These are phyloP conservation scores for Semaprochilodus insignis DNA, from an alignment of 2,797 vertebrate species.

Conservation along the genomic window DNA sequence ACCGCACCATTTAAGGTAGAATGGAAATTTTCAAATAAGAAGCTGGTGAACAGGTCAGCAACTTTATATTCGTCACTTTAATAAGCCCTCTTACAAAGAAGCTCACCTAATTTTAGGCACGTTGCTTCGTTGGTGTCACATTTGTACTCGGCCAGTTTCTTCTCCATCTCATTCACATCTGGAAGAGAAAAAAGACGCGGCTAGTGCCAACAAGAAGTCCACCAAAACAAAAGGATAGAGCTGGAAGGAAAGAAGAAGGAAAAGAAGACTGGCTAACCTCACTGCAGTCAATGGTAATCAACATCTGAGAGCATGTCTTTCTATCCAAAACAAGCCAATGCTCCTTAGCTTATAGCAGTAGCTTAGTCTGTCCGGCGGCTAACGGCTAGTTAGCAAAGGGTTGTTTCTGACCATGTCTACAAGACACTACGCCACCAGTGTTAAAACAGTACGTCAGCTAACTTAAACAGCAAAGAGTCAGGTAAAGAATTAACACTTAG, in stretches of 20 bases:
- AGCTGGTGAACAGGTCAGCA: neutral
- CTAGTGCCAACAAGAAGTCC: neutral
- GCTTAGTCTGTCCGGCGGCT: neutral
- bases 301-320: no score
- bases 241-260: neutral
- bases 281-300: no score
- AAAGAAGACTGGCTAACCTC: no score
- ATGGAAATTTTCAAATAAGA: no score
- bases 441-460: no score
- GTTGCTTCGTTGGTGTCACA: slow-evolving; percentile 98
- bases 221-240: neutral
- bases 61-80: no score
- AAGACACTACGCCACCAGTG: no score
- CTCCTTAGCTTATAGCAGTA: neutral
- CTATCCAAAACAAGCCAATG: neutral
- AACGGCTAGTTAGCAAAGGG: neutral
- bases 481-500: no score
- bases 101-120: slow-evolving; percentile 92
- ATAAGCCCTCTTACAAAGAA: neutral
- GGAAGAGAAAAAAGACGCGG: slow-evolving; percentile 39
- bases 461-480: neutral
- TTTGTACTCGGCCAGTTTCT: slow-evolving; percentile 97
- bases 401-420: no score
- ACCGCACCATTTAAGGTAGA: no score
- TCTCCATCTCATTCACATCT: slow-evolving; percentile 93